These are phyloP conservation scores for Brenthis ino DNA, from an alignment of 2,888 invertebrate genomes.

Conservation along the genomic window DNA sequence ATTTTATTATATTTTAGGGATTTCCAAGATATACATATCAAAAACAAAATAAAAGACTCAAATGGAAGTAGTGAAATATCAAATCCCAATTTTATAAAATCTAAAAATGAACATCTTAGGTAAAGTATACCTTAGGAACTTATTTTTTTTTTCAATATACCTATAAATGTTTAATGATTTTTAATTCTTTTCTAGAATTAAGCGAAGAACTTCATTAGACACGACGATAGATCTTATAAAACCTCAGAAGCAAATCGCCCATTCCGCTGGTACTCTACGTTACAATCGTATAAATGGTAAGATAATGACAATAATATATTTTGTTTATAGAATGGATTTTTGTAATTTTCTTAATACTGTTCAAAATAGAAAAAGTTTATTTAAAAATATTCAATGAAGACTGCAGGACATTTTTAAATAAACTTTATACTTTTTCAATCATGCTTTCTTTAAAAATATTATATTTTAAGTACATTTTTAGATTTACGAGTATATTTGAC, in stretches of 20 bases:
- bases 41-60: conserved; percentile 50
- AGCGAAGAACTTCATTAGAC: conserved; percentile 69
- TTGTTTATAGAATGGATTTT: neutral
- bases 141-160: neutral
- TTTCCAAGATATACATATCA: conserved; percentile 74
- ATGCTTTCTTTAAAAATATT: too few species aligned
- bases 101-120: conserved; percentile 43
- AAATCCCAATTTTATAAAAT: conserved; percentile 12
- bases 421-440: too few species aligned
- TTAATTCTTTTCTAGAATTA: conserved; percentile 47
- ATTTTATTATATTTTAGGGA: conserved; percentile 55
- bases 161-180: neutral
- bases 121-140: conserved; percentile 37
- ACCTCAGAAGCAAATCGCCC: conserved; percentile 57
- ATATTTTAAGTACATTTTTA: too few species aligned
- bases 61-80: conserved; percentile 20
- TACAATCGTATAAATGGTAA: conserved; percentile 58
- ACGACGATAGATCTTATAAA: conserved; percentile 62
- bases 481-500: too few species aligned
- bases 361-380: too few species aligned
- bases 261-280: conserved; percentile 73
- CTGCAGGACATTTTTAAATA: too few species aligned
- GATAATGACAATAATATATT: neutral
- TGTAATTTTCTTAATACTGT: neutral
- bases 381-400: too few species aligned